Conservation (phyloP, 2,888 invertebrate species). For the Blastobasis lacticolella region DNA sequence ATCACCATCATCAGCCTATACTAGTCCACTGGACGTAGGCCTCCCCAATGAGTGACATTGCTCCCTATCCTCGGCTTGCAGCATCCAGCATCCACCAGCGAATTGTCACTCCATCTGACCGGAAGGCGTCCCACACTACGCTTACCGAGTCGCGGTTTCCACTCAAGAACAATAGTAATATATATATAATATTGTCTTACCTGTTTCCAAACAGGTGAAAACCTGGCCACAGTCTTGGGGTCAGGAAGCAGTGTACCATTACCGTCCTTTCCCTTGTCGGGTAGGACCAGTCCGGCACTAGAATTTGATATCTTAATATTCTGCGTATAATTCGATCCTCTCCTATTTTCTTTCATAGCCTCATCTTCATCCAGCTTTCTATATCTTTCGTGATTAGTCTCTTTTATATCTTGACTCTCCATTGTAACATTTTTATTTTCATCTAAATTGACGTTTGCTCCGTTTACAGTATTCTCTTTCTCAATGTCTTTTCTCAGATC, state of each 20-base stretch:
- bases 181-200: constrained; percentile 31
- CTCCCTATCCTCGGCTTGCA: not conserved
- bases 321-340: too few species aligned
- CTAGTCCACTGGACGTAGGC: not conserved
- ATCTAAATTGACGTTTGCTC: too few species aligned
- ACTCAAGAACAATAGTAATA: not conserved
- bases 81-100: not conserved
- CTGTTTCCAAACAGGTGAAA: constrained; percentile 66
- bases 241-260: constrained; percentile 34
- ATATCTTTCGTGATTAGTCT: too few species aligned
- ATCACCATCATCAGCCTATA: not conserved
- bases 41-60: not conserved
- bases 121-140: not conserved
- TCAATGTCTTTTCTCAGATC: too few species aligned
- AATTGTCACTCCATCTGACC: not conserved
- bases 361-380: too few species aligned
- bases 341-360: too few species aligned
- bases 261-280: too few species aligned
- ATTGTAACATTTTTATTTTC: too few species aligned
- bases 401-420: too few species aligned
- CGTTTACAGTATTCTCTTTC: too few species aligned
- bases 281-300: too few species aligned
- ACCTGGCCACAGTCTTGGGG: constrained; percentile 49
- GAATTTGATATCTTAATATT: too few species aligned
- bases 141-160: not conserved